Evolutionary conservation across 2,888 invertebrate genomes (phyloP).

Genomic region (Perdita meconis): DNA sequence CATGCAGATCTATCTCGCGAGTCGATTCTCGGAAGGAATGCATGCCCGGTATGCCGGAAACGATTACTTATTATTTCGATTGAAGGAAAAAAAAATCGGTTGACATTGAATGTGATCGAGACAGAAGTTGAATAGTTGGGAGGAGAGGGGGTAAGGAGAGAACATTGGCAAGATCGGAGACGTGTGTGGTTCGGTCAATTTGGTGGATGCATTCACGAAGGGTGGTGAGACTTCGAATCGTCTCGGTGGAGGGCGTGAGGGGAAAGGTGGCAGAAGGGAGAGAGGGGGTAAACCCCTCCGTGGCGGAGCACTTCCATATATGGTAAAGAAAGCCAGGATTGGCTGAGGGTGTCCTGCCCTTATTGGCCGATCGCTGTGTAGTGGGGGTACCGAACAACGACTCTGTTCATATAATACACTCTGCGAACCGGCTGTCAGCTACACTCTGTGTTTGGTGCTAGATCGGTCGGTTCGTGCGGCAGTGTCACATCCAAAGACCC

Average conservation of each 20-base stretch:
- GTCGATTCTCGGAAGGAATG: slow-evolving; percentile 6
- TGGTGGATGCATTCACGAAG: slow-evolving; percentile 63
- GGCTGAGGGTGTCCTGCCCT: slow-evolving; percentile 85
- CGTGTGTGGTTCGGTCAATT: slow-evolving; percentile 64
- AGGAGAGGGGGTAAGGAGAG: slow-evolving; percentile 6
- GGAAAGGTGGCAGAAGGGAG: neutral
- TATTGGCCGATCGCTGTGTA: slow-evolving; percentile 76
- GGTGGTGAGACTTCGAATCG: slow-evolving; percentile 56
- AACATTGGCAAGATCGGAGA: slow-evolving; percentile 50
- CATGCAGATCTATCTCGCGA: neutral
- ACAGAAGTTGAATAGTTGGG: slow-evolving; percentile 10
- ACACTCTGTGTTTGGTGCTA: slow-evolving; percentile 83
- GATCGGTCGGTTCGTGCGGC: slow-evolving; percentile 74
- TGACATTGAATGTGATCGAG: slow-evolving; percentile 62
- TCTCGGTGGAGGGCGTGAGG: slow-evolving; percentile 33
- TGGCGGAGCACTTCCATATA: slow-evolving; percentile 90
- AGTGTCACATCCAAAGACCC: slow-evolving; percentile 71
- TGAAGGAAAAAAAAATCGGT: slow-evolving; percentile 39
- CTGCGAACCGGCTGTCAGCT: slow-evolving; percentile 76
- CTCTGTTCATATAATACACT: slow-evolving; percentile 81
- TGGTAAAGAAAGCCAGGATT: slow-evolving; percentile 91
- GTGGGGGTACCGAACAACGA: slow-evolving; percentile 75
- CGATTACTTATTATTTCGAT: slow-evolving; percentile 31
- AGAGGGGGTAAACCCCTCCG: slow-evolving; percentile 84
- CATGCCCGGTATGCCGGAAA: slow-evolving; percentile 45